Base-by-base conservation (phyloP, 1,140 invertebrate species). In the Papilio machaon region DNA sequence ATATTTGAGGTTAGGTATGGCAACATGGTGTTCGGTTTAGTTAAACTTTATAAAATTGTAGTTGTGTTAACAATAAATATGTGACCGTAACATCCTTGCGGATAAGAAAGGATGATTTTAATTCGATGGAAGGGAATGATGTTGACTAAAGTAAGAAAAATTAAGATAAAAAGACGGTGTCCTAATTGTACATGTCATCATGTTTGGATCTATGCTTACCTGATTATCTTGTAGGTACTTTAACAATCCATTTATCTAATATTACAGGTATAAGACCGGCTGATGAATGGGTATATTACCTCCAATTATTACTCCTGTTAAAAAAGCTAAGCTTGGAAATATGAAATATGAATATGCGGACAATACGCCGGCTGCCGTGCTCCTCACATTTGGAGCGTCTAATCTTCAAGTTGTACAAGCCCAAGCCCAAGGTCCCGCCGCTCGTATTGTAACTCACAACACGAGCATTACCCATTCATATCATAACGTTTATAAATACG, bases 401-500 rank as follows among this genome's bases (percentile, higher is more conserved):
- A 92, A 92, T 90, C 87, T 87, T 85, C 81, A 85, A 87, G 91
- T 92, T 92, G 91, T 91, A 85, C 88, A 90, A 92, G 83, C 84
- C 82, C 88, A 90, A 91, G 82, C 84, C 82, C 89, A 91, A 90
- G 90, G 90, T 87, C 86, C 84, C 85, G 82, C 43, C 74, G 35
- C 47, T 70, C 11, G 58, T 79, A 89, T 89, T 89, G 87, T 89
- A 52, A 30, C 82, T 74, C 38, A 86, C 85, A 89, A 90, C 84
- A 82, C 82, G 81, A 86, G 87, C 84, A 93, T 92, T 92, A 93
- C 88, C 90, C 91, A 93, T 94, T 91, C 90, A 92, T 91, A 94
- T 92, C 91, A 92, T 92, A 92, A 89, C 90, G 89, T 90, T 92
- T 92, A 93, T 92, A 91, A 92, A 93, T 92, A 92, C 87, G 87